Evolutionary conservation across 2,797 vertebrate genomes (phyloP).

Genomic region (Sebastes kiyomatsui): DNA sequence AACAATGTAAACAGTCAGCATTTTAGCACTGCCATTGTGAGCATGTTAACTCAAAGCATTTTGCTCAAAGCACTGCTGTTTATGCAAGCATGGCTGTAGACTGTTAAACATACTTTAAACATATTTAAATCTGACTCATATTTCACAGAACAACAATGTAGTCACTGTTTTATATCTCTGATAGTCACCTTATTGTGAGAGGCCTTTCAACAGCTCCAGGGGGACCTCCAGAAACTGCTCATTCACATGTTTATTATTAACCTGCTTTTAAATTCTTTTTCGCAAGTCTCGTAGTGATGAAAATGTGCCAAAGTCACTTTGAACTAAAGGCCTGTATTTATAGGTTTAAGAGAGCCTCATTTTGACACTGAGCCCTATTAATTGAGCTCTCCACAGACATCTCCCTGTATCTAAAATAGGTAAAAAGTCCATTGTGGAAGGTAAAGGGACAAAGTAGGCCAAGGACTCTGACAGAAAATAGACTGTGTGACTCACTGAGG

Average conservation of each 20-base stretch:
- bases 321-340: slow-evolving; percentile 70
- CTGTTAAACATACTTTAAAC: not conserved
- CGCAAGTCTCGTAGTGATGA: slow-evolving; percentile 32
- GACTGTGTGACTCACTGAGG: slow-evolving; percentile 69
- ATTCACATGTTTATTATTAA: slow-evolving; percentile 9
- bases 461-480: slow-evolving; percentile 85
- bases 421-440: slow-evolving; percentile 72
- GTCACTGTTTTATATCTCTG: not conserved
- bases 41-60: no score
- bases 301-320: slow-evolving; percentile 72
- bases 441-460: slow-evolving; percentile 84
- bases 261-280: slow-evolving; percentile 10
- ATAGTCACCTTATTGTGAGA: not conserved
- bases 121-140: no score
- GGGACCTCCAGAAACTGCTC: not conserved
- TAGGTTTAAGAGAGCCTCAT: slow-evolving; percentile 65
- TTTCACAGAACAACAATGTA: not conserved
- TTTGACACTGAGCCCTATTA: slow-evolving; percentile 76
- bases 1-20: no score
- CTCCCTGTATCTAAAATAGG: slow-evolving; percentile 78
- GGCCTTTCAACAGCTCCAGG: not conserved
- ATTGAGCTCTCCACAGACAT: slow-evolving; percentile 79
- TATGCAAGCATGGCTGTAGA: not conserved
- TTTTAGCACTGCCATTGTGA: no score
- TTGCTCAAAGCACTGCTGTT: not conserved